These are phyloP conservation scores for Papilio glaucus DNA, from an alignment of 1,140 invertebrate genomes.

Conservation along the genomic window DNA sequence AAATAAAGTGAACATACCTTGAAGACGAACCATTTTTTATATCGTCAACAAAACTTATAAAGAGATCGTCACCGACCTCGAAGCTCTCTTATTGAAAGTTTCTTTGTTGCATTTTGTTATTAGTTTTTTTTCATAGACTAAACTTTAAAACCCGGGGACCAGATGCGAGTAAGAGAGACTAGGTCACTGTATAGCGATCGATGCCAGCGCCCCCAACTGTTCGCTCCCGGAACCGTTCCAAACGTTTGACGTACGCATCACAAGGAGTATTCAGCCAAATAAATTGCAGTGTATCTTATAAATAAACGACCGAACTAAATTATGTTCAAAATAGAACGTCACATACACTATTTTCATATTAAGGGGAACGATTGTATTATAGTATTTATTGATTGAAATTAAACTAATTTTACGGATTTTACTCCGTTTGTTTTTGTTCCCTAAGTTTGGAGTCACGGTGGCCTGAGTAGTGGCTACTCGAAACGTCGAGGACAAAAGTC, in stretches of 20 bases:
- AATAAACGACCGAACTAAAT: conserved; percentile 34
- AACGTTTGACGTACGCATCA: conserved; percentile 48
- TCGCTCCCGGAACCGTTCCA: conserved; percentile 40
- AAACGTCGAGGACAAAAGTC: too few species aligned
- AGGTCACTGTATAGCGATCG: conserved; percentile 38
- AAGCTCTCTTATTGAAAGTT: conserved; percentile 56
- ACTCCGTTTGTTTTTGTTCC: too few species aligned
- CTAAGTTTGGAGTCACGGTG: too few species aligned
- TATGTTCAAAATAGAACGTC: neutral
- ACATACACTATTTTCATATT: conserved; percentile 4
- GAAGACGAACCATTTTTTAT: conserved; percentile 48
- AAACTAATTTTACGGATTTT: too few species aligned
- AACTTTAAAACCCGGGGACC: conserved; percentile 31
- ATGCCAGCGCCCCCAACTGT: conserved; percentile 34
- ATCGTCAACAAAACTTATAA: neutral
- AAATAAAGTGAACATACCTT: conserved; percentile 43
- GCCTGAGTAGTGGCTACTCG: too few species aligned
- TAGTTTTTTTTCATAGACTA: conserved; percentile 46
- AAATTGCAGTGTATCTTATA: conserved; percentile 18
- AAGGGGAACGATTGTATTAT: neutral
- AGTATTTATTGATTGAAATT: too few species aligned
- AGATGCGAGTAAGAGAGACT: conserved; percentile 41
- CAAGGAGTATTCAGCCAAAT: conserved; percentile 44
- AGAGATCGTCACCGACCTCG: conserved; percentile 44
- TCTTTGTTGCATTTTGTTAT: conserved; percentile 42